Conservation (phyloP, 2,888 invertebrate species). For the Priocnemis perturbator region DNA sequence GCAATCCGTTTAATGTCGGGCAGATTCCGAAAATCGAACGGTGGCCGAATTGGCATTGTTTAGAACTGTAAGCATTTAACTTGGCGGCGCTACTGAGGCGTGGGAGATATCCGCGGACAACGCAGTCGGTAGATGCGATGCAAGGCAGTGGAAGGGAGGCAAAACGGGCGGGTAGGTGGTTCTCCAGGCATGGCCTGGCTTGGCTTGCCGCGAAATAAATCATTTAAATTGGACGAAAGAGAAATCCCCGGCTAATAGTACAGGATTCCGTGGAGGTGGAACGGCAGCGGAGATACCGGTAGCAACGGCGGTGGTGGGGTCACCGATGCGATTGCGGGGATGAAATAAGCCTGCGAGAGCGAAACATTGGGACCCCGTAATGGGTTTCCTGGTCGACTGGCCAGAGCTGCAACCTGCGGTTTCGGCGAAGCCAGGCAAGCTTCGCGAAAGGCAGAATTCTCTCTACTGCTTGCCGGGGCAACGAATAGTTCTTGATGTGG, state of each 20-base stretch:
- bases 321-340: constrained; percentile 57
- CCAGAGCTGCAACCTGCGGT: constrained; percentile 53
- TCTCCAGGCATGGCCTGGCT: constrained; percentile 29
- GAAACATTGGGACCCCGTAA: constrained; percentile 62
- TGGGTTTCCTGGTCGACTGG: constrained; percentile 60
- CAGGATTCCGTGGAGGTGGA: constrained; percentile 38
- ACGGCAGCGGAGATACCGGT: neutral
- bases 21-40: too few relatives aligned
- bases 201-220: constrained; percentile 54
- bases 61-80: too few relatives aligned
- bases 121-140: too few relatives aligned
- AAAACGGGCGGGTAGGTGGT: constrained; percentile 24
- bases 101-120: too few relatives aligned
- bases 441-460: constrained; percentile 32
- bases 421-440: constrained; percentile 29
- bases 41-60: too few relatives aligned
- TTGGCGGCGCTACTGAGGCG: too few relatives aligned
- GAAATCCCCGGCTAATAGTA: constrained; percentile 62
- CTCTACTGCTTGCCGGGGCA: constrained; percentile 29
- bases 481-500: constrained; percentile 39
- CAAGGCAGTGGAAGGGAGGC: too few relatives aligned
- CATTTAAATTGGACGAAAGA: constrained; percentile 61
- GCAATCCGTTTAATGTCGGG: too few relatives aligned
- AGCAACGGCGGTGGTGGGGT: neutral
- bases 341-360: constrained; percentile 63